phyloP scores from a whole-genome alignment of 2,888 invertebrate genomes.

The Mesorhabditis belari region DNA sequence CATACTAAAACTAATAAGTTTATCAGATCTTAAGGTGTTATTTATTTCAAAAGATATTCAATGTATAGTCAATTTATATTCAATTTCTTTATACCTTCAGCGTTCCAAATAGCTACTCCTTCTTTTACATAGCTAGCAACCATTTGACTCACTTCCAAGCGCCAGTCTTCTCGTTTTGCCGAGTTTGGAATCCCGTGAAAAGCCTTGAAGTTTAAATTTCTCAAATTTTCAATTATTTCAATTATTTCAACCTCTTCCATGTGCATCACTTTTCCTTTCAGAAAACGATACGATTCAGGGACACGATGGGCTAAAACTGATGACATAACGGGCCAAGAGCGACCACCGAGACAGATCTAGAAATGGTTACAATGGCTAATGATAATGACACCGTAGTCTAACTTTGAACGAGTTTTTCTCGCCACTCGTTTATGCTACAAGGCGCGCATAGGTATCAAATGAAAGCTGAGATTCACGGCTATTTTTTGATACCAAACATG shows the following conservation, averaged over 20 bases:
- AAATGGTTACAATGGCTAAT: too few relatives aligned
- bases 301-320: not conserved
- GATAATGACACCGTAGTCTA: too few relatives aligned
- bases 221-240: not conserved
- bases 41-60: not conserved
- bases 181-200: not conserved
- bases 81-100: not conserved
- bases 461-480: too few relatives aligned
- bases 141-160: not conserved
- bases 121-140: not conserved
- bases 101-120: not conserved
- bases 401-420: too few relatives aligned
- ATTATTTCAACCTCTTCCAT: not conserved
- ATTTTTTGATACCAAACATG: too few relatives aligned
- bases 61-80: not conserved
- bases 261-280: not conserved
- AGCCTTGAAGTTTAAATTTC: not conserved
- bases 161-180: not conserved
- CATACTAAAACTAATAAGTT: not conserved
- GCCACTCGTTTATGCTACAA: too few relatives aligned
- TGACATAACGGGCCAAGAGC: not conserved
- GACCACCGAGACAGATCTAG: not conserved
- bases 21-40: not conserved
- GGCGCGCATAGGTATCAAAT: too few relatives aligned
- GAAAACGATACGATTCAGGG: not conserved